A percentile compares a stretch with the other conserved stretches of the same genome.
phyloP scores from a whole-genome alignment of 2,797 vertebrate genomes.

The Parauchenoglanis ngamensis region DNA sequence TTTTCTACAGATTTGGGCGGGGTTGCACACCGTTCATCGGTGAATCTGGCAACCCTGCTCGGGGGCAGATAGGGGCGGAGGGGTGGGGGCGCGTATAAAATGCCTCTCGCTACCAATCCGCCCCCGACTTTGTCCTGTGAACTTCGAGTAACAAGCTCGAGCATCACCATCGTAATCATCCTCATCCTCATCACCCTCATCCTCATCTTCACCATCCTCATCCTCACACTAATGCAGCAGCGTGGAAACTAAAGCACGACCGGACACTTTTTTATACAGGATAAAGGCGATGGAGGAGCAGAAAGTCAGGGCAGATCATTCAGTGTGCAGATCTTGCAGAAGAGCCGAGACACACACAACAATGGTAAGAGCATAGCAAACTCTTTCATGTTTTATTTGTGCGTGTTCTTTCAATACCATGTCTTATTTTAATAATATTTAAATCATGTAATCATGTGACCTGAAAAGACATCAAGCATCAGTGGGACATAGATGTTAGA shows the following conservation, averaged over 20 bases:
- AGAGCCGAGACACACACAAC: slow-evolving; percentile 67
- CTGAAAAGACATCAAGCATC: slow-evolving; percentile 8
- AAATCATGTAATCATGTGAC: too few relatives aligned
- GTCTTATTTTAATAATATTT: not conserved
- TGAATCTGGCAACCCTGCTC: slow-evolving; percentile 30
- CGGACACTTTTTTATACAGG: slow-evolving; percentile 28
- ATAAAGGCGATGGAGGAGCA: slow-evolving; percentile 55
- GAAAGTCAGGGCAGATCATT: slow-evolving; percentile 44
- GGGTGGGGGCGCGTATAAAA: slow-evolving; percentile 73
- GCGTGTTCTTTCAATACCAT: not conserved
- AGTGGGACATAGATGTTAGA: slow-evolving; percentile 14
- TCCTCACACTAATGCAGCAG: slow-evolving; percentile 58
- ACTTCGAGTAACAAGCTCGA: slow-evolving; percentile 73
- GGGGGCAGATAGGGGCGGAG: slow-evolving; percentile 55
- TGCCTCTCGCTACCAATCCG: slow-evolving; percentile 68
- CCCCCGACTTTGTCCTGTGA: slow-evolving; percentile 72
- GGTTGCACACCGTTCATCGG: not conserved
- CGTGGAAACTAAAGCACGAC: slow-evolving; percentile 54
- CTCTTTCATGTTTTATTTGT: not conserved
- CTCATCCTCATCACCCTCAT: not conserved
- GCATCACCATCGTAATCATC: slow-evolving; percentile 56
- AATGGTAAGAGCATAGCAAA: slow-evolving; percentile 67
- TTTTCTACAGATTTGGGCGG: slow-evolving; percentile 15
- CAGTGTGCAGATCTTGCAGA: slow-evolving; percentile 58
- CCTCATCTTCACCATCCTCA: slow-evolving; percentile 12